Evolutionary conservation across 37 sponge, comb jelly and placozoan genomes (phyloP), one percentile per base, ranked within the genome.

Genomic region (Cladorhizidae sp.): DNA sequence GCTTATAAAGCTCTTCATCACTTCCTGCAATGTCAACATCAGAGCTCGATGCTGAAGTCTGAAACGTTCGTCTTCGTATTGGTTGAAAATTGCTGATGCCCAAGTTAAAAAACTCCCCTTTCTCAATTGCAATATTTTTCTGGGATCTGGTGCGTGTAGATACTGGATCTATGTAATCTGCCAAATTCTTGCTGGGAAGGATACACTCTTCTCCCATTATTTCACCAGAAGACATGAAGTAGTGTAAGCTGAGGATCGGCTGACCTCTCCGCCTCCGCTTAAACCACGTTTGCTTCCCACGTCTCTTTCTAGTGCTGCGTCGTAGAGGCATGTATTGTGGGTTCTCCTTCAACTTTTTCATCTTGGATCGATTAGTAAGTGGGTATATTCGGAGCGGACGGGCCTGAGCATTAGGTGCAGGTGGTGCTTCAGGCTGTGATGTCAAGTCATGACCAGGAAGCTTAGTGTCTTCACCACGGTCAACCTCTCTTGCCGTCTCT

Each of bases 141-240:
- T 84, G 85, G 20, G 90, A 89, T 37, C 90, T 45, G 15, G 90
- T 89, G 74, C 90, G 83, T 15, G 85, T 77, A 31, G 90, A 89
- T 3, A 89, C 85, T 18, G 90, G 90, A 25, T 89, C 90, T 25
- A 79, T 74, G 52, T 74, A 89, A 25, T 80, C 87, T 11, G 2
- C 57, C 8, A 28, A 37, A 17, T 33, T 51, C 56, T 20, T 29
- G 9, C 43, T 39, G 14, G 8, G 9, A 20, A 9, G 1, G 2
- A 8, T 11, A 22, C n/a, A 1, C 28, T 58, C 28, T 21, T 32
- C 8, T n/a, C 57, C 77, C 18, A 40, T 45, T 18, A n/a, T 29
- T 14, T 71, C 71, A 37, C 37, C 45, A 5, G 71, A 9, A 9
- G 42, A 22, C 43, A 71, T 42, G 40, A 68, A 38, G 40, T 72